phyloP scores from a whole-genome alignment of 2,797 vertebrate species.

The Mus spretus region DNA sequence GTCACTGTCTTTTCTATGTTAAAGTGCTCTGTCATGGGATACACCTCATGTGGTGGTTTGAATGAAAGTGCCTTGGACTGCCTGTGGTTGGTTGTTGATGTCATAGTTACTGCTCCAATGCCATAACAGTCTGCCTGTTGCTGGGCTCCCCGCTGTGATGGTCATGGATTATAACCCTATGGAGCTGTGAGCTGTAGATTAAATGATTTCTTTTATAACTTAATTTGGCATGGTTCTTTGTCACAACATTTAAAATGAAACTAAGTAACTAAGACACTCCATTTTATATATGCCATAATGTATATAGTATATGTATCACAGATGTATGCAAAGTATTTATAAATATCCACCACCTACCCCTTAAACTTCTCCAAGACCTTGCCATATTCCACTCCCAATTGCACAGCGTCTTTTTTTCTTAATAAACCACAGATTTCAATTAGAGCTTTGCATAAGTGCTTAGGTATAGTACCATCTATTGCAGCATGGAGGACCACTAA shows the following conservation, averaged over 20 bases:
- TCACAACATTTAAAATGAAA: neutral
- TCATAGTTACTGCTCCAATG: neutral
- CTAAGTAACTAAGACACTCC: neutral
- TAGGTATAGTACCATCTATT: neutral
- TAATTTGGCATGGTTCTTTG: neutral
- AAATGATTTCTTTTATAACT: neutral
- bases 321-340: neutral
- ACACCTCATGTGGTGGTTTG: neutral
- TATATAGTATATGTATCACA: neutral
- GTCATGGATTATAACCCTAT: neutral
- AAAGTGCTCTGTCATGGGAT: neutral
- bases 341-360: neutral
- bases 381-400: neutral
- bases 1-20: neutral
- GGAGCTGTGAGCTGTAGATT: neutral
- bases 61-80: neutral
- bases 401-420: neutral
- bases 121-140: neutral
- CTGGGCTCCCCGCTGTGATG: neutral
- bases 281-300: neutral
- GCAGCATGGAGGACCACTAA: neutral
- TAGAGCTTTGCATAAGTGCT: neutral
- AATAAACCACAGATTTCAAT: neutral
- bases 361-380: neutral
- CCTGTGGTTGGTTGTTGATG: neutral